These are phyloP conservation scores for Stenchaetothrips biformis DNA, from an alignment of 2,888 invertebrate genomes.

Conservation along the genomic window DNA sequence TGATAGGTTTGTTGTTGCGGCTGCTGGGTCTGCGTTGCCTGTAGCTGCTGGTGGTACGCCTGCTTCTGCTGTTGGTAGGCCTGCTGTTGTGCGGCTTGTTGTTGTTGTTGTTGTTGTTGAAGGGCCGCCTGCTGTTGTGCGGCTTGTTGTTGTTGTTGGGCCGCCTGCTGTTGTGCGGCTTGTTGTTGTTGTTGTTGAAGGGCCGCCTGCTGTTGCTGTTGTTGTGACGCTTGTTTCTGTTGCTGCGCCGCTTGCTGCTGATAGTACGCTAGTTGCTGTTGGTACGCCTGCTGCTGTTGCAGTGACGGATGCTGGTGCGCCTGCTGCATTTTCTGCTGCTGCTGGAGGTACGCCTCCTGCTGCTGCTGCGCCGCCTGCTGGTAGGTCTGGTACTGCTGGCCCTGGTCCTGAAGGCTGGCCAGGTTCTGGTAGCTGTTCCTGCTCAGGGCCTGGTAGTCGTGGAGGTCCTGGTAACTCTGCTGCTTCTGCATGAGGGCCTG, in stretches of 20 bases:
- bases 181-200: neutral
- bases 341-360: neutral
- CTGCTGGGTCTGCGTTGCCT: neutral
- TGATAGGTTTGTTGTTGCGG: too few relatives aligned
- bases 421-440: conserved; percentile 20
- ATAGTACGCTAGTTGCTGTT: neutral
- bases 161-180: neutral
- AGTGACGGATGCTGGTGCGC: neutral
- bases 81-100: neutral
- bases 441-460: neutral
- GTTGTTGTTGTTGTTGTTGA: neutral
- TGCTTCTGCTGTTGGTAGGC: neutral
- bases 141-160: neutral
- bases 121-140: neutral
- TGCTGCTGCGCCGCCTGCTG: too few relatives aligned
- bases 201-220: neutral
- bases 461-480: conserved; percentile 6
- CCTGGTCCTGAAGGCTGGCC: neutral
- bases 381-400: too few relatives aligned
- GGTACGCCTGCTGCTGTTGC: neutral
- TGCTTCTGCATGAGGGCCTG: conserved; percentile 13
- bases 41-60: conserved; percentile 4
- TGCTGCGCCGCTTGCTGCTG: neutral
- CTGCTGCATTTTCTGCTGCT: neutral
- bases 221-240: neutral